Evolutionary conservation across 2,888 invertebrate species (phyloP), one percentile per base, ranked within the genome.

Genomic region (Hirtodrosophila confusa): DNA sequence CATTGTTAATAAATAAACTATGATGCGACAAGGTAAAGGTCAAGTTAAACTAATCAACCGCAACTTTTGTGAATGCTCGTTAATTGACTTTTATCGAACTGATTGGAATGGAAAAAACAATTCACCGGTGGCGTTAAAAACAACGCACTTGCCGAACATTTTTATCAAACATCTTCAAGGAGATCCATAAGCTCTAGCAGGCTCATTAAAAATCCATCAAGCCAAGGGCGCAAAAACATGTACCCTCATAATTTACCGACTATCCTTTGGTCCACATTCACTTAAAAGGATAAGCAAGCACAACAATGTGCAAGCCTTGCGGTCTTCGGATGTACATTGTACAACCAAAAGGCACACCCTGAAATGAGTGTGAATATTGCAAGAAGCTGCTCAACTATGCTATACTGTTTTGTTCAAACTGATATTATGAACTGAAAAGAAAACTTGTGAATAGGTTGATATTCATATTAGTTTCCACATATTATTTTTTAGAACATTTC

Each of bases 1-100:
- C 80, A 80, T 84, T 68, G 70, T 80, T 78, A 67, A 80, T 84
- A 80, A 84, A 84, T 66, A 58, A 67, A 83, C 44, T 36, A 45
- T 65, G 61, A 44, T 60, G 74, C 11, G 48, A 49, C 80, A 78
- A 84, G 78, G 80, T 85, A 71, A 78, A 80, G 78, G 85, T 80
- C 78, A 83, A 71, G 54, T 66, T 77, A 71, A 69, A 48, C 80
- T 65, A 79, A 83, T 72, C 69, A 75, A 65, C 48, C 54, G 41
- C 12, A 50, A 76, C 56, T 64, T 68, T 17, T 48, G 36, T 58
- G 60, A 48, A 47, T 53, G 36, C 40, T 58, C 55, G 75, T 58
- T 74, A 72, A 72, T 72, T 75, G 65, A 62, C 75, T 58, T 55
- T 51, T 45, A 7, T 35, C 45, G 37, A 43, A 29, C 36, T 65